Conservation (phyloP, 2,797 vertebrate species). For the Sebastes glaucus region DNA sequence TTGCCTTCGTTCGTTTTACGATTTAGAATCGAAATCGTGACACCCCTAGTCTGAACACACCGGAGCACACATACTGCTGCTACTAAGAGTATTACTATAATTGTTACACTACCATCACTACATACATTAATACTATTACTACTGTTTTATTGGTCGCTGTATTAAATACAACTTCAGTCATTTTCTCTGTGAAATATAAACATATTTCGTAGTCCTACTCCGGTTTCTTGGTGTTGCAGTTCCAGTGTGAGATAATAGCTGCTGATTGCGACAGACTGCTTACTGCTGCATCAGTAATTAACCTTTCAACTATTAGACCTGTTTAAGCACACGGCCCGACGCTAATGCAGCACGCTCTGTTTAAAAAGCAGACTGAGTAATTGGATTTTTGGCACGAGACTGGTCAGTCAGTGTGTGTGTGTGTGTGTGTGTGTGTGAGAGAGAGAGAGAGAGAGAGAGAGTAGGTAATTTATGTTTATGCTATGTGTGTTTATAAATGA, state of each 20-base stretch:
- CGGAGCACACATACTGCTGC: neutral
- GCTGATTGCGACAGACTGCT: slow-evolving; percentile 88
- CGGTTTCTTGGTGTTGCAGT: slow-evolving; percentile 46
- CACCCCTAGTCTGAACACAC: no score
- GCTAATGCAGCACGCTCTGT: slow-evolving; percentile 86
- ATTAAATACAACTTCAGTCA: neutral
- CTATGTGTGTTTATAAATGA: slow-evolving; percentile 9
- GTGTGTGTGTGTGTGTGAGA: neutral
- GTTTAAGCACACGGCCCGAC: slow-evolving; percentile 86
- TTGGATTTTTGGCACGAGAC: slow-evolving; percentile 81
- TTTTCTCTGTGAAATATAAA: slow-evolving; percentile 13
- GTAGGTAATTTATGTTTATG: slow-evolving; percentile 25
- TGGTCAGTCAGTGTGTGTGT: slow-evolving; percentile 37
- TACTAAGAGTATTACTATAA: neutral
- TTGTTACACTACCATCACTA: neutral
- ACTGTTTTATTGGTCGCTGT: neutral
- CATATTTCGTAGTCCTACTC: neutral
- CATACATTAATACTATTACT: neutral
- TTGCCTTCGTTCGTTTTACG: no score
- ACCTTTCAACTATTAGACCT: slow-evolving; percentile 87
- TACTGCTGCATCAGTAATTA: slow-evolving; percentile 90
- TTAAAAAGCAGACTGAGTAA: slow-evolving; percentile 85
- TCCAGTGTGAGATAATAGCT: slow-evolving; percentile 85
- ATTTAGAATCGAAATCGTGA: no score
- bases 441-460: neutral